Conservation (phyloP, 37 sponge, comb jelly and placozoan genomes). For the Crambe crambe region DNA sequence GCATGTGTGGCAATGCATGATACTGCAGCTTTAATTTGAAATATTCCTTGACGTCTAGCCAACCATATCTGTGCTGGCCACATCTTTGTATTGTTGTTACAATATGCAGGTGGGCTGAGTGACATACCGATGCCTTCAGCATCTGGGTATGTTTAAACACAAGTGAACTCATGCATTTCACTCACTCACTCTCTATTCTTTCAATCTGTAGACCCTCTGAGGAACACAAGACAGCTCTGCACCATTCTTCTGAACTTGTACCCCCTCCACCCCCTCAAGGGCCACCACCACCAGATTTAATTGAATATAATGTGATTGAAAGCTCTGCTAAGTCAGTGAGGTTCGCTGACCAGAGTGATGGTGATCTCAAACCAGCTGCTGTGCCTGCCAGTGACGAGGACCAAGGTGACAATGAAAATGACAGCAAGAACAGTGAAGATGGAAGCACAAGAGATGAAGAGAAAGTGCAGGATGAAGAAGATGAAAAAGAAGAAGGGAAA, state of each 20-base stretch:
- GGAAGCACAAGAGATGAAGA: not conserved
- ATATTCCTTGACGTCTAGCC: not conserved
- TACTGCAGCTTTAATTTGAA: not conserved
- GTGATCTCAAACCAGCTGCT: slow-evolving; percentile 4
- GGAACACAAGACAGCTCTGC: not conserved
- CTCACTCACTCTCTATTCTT: not conserved
- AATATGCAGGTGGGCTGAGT: slow-evolving; percentile 24
- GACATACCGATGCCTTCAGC: slow-evolving; percentile 72
- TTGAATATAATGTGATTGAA: slow-evolving; percentile 16
- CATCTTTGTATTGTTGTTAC: too few species aligned
- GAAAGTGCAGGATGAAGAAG: not conserved
- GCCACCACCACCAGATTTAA: slow-evolving; percentile 52
- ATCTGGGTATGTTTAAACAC: not conserved
- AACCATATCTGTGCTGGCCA: too few species aligned
- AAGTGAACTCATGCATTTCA: too few species aligned
- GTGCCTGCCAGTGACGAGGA: slow-evolving; percentile 14
- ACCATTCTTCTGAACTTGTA: not conserved
- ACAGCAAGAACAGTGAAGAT: slow-evolving; percentile 23
- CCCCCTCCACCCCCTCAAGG: slow-evolving; percentile 78
- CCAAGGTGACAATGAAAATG: slow-evolving; percentile 26
- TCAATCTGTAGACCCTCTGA: slow-evolving; percentile 10
- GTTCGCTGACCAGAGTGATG: not conserved
- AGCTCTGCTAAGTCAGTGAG: slow-evolving; percentile 13
- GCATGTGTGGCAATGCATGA: not conserved
- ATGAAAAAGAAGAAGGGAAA: slow-evolving; percentile 18